Conservation (phyloP, 2,888 invertebrate genomes). For the Drosophila pseudotakahashii region DNA sequence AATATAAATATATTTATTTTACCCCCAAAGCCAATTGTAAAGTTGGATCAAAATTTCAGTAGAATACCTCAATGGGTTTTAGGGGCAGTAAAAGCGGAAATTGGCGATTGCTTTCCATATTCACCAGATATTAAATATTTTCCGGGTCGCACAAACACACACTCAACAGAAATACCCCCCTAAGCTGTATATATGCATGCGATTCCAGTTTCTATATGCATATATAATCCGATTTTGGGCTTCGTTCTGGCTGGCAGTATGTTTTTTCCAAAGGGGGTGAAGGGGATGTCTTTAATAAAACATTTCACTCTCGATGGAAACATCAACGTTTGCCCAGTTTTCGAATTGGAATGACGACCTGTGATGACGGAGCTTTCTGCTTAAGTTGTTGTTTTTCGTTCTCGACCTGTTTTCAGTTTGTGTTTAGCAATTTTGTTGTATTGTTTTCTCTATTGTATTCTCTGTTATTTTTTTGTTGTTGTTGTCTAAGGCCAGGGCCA, state of each 20-base stretch:
- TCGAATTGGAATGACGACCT: slow-evolving; percentile 8
- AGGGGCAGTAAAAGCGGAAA: background rate
- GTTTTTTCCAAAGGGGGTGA: background rate
- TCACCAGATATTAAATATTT: slow-evolving; percentile 20
- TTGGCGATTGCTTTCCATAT: background rate
- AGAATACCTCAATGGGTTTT: background rate
- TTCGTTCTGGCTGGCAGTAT: background rate
- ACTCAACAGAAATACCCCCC: background rate
- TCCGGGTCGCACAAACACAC: slow-evolving; percentile 3
- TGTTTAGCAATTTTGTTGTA: background rate
- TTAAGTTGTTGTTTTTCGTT: background rate
- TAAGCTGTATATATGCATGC: slow-evolving; percentile 16
- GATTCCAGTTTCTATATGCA: slow-evolving; percentile 10
- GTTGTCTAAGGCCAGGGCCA: slow-evolving; percentile 64
- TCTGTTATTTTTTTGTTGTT: background rate
- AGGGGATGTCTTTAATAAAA: slow-evolving; percentile 23
- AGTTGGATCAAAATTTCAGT: background rate
- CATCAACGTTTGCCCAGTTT: slow-evolving; percentile 11
- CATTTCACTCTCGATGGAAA: slow-evolving; percentile 35
- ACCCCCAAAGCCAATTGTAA: background rate
- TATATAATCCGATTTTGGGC: slow-evolving; percentile 21
- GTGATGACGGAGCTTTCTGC: slow-evolving; percentile 1
- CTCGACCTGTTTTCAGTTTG: slow-evolving; percentile 14
- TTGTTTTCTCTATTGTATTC: slow-evolving; percentile 5
- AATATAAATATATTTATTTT: background rate